phyloP scores from a whole-genome alignment of 2,797 vertebrate species.

The Hydrolagus colliei region DNA sequence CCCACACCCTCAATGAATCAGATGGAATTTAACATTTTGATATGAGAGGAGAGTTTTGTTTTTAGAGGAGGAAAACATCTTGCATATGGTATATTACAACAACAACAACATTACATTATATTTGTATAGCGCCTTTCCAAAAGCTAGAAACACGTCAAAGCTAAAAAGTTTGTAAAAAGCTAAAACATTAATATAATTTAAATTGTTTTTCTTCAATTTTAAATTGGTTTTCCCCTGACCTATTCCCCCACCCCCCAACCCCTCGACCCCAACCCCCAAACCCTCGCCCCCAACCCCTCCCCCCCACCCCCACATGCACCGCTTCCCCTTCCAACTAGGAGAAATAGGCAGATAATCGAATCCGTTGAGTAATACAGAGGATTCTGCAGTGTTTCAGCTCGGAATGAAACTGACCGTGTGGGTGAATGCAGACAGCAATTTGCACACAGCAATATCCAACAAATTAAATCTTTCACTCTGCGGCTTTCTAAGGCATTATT shows the following conservation, averaged over 20 bases:
- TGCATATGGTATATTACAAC: neutral
- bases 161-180: neutral
- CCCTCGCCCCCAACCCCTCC: neutral
- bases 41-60: neutral
- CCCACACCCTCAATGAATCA: neutral
- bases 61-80: neutral
- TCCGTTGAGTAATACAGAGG: no score
- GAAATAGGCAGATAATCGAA: no score
- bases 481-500: no score
- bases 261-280: neutral
- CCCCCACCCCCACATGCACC: neutral
- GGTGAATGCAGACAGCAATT: no score
- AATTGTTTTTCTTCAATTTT: neutral
- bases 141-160: no score
- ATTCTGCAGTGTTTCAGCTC: no score
- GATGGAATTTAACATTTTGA: neutral
- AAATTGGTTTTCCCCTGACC: neutral
- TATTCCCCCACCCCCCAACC: neutral
- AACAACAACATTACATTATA: no score
- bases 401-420: no score
- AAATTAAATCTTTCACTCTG: no score
- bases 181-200: neutral
- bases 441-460: no score
- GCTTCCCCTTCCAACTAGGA: neutral
- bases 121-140: no score